Conservation (phyloP, 2,797 vertebrate genomes). For the Mormyrus proboscirostris region DNA sequence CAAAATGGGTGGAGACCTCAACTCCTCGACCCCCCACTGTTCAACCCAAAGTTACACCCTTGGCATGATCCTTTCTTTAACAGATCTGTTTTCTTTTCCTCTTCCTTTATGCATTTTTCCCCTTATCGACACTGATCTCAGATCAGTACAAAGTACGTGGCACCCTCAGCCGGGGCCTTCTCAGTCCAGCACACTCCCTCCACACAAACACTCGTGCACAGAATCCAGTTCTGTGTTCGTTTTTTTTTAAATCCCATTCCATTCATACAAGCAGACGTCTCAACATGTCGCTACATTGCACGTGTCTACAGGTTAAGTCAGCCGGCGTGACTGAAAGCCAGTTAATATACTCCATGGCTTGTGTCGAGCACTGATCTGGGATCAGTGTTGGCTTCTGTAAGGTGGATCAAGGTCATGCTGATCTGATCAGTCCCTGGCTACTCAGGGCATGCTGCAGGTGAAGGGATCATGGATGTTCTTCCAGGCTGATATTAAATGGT, state of each 20-base stretch:
- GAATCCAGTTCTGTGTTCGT: not conserved
- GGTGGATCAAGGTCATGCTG: not conserved
- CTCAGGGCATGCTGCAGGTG: not conserved
- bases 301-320: not conserved
- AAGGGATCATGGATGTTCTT: not conserved
- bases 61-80: not conserved
- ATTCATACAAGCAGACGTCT: not conserved
- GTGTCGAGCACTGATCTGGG: not conserved
- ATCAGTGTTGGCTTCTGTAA: constrained; percentile 2
- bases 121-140: not conserved
- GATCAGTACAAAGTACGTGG: not conserved
- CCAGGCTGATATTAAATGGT: not conserved
- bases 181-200: not conserved
- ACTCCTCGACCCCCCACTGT: not conserved
- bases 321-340: not conserved
- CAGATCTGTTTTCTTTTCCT: not conserved
- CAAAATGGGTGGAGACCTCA: not conserved
- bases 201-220: not conserved
- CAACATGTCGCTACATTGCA: not conserved
- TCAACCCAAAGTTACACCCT: not conserved
- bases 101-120: not conserved
- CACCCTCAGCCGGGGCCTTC: not conserved
- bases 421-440: not conserved
- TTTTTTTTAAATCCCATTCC: not conserved
- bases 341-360: not conserved